These are phyloP conservation scores for Geotrupes spiniger DNA, from an alignment of 2,888 invertebrate species.

Conservation along the genomic window DNA sequence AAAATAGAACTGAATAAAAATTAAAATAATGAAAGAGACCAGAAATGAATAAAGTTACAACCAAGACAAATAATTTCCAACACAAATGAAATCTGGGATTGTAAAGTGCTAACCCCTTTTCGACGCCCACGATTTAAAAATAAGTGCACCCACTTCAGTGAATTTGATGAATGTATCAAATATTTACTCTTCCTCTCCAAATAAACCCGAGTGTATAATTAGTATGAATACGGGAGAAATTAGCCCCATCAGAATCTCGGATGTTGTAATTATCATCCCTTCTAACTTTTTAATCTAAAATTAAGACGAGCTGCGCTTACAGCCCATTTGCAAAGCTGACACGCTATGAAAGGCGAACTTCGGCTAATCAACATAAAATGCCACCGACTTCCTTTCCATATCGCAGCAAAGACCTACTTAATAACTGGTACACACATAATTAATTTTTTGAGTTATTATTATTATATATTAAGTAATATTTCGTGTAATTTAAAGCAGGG, in stretches of 20 bases:
- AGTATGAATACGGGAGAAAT: conserved; percentile 1
- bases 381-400: conserved; percentile 21
- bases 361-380: conserved; percentile 30
- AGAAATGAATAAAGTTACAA: too few species aligned
- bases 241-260: neutral
- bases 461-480: too few species aligned
- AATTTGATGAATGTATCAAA: conserved; percentile 6
- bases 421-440: too few species aligned
- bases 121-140: too few species aligned
- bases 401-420: conserved; percentile 10
- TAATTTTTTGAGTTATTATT: too few species aligned
- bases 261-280: conserved; percentile 29
- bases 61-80: too few species aligned
- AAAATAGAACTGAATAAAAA: too few species aligned
- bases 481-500: too few species aligned
- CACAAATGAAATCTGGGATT: too few species aligned
- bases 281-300: conserved; percentile 34
- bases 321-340: conserved; percentile 30
- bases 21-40: too few species aligned
- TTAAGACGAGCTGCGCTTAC: conserved; percentile 32
- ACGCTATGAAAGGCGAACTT: conserved; percentile 29
- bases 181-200: neutral
- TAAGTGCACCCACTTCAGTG: conserved; percentile 11
- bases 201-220: neutral
- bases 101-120: too few species aligned